Evolutionary conservation across 2,888 invertebrate genomes (phyloP).

Genomic region (Pasiphila rectangulata): DNA sequence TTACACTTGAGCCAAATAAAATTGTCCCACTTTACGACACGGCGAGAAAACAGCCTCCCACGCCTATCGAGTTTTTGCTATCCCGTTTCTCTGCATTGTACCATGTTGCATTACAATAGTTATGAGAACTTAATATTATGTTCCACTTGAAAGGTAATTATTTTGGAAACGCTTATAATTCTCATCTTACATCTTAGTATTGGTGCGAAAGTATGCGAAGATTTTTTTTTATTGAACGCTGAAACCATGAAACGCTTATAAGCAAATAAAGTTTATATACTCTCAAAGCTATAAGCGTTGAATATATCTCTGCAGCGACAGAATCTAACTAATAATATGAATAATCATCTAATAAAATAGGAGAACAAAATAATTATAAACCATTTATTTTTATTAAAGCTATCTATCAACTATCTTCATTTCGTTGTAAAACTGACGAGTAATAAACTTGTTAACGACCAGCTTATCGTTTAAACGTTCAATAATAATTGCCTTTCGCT

Average conservation of each 20-base stretch:
- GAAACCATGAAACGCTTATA: too few species aligned
- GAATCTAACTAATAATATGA: too few species aligned
- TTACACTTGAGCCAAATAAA: slow-evolving; percentile 44
- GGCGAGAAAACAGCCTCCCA: slow-evolving; percentile 54
- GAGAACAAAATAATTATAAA: too few species aligned
- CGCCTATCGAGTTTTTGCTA: slow-evolving; percentile 52
- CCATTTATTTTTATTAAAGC: too few species aligned
- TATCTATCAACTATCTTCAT: background rate
- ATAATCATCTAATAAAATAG: too few species aligned
- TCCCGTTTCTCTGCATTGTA: slow-evolving; percentile 49
- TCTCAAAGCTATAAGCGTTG: too few species aligned
- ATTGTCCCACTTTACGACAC: slow-evolving; percentile 50
- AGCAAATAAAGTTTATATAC: too few species aligned
- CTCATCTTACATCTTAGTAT: too few species aligned
- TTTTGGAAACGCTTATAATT: slow-evolving; percentile 5
- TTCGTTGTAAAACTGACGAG: background rate
- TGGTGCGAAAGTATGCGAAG: too few species aligned
- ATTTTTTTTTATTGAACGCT: too few species aligned
- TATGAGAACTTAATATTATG: slow-evolving; percentile 51
- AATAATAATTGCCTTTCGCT: slow-evolving; percentile 8
- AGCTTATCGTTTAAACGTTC: background rate
- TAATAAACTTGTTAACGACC: slow-evolving; percentile 2
- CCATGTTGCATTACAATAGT: slow-evolving; percentile 49
- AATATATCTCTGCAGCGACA: too few species aligned
- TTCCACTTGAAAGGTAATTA: slow-evolving; percentile 6